phyloP scores from a whole-genome alignment of 1,140 invertebrate species.

The Tyrophagus putrescentiae region DNA sequence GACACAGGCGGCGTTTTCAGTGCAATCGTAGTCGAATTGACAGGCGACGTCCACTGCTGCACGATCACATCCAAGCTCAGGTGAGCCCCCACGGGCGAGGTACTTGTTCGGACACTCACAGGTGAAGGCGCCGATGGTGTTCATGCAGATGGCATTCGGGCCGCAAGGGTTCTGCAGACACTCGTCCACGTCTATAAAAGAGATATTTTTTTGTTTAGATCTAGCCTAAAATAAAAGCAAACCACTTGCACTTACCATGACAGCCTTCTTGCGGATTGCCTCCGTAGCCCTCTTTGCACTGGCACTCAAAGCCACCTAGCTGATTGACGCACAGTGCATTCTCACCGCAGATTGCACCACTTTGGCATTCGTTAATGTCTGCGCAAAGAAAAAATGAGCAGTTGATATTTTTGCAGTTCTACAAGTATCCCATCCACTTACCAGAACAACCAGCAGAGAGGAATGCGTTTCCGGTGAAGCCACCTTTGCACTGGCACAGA shows the following conservation, averaged over 20 bases:
- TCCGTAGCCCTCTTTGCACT: constrained; percentile 60
- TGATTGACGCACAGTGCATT: constrained; percentile 49
- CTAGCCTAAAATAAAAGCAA: too few relatives aligned
- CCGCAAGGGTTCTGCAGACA: constrained; percentile 50
- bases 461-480: constrained; percentile 50
- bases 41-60: constrained; percentile 22
- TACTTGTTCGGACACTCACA: constrained; percentile 52
- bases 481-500: constrained; percentile 63
- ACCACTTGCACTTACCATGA: constrained; percentile 26
- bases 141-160: constrained; percentile 67
- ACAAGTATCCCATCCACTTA: constrained; percentile 18
- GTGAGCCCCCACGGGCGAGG: constrained; percentile 18
- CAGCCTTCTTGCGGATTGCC: constrained; percentile 41
- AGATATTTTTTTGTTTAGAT: too few relatives aligned
- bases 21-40: constrained; percentile 19
- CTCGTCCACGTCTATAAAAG: constrained; percentile 28
- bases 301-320: constrained; percentile 58
- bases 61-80: constrained; percentile 24
- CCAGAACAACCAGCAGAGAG: constrained; percentile 27
- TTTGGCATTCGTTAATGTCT: constrained; percentile 47
- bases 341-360: constrained; percentile 23
- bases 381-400: too few relatives aligned
- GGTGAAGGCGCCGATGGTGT: constrained; percentile 61
- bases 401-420: too few relatives aligned
- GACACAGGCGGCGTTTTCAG: constrained; percentile 20